Evolutionary conservation across 2,113 vertebrate genomes (phyloP).

Genomic region (Pseudopipra pipra): DNA sequence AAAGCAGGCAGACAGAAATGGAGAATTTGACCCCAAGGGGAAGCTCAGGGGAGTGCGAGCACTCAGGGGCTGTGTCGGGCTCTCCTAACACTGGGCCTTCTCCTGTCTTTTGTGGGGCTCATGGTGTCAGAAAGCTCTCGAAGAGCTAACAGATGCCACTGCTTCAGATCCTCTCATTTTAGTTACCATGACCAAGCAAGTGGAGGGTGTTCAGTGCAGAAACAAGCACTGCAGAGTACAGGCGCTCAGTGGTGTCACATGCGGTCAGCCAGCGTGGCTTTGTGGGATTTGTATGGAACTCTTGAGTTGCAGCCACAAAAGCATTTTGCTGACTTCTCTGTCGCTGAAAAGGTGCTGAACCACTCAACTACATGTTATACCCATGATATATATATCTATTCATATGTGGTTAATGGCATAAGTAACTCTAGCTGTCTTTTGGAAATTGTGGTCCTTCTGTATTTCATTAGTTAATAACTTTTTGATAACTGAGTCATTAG

Average conservation of each 20-base stretch:
- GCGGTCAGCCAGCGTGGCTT: rapidly evolving
- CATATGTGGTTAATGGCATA: background rate
- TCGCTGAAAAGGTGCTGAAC: background rate
- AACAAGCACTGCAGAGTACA: background rate
- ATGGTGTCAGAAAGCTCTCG: background rate
- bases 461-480: background rate
- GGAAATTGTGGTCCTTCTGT: background rate
- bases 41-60: background rate
- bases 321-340: rapidly evolving
- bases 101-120: background rate
- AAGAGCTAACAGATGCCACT: background rate
- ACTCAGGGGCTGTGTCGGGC: background rate
- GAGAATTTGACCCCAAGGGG: background rate
- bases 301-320: background rate
- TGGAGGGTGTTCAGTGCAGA: rapidly evolving
- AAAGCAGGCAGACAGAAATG: background rate
- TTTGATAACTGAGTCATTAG: background rate
- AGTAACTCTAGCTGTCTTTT: background rate
- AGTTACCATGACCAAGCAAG: rapidly evolving
- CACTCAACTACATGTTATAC: background rate
- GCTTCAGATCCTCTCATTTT: background rate
- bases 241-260: rapidly evolving
- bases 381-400: background rate
- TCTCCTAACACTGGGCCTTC: rapidly evolving
- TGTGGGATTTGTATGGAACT: background rate